These are phyloP conservation scores for Ceyx cyanopectus DNA, from an alignment of 2,113 vertebrate genomes.

Conservation along the genomic window DNA sequence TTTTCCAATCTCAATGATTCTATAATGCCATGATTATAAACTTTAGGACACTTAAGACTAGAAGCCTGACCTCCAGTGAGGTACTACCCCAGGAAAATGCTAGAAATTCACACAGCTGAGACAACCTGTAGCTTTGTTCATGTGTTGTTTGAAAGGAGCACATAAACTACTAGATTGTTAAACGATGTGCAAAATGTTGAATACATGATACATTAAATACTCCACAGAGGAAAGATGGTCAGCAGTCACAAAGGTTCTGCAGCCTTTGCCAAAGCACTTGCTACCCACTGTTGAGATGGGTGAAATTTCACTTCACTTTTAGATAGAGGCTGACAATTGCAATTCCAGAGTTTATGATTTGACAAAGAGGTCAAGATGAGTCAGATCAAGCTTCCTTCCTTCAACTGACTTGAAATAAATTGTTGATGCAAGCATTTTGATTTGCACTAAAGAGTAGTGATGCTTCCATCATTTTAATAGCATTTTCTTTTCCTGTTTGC, in stretches of 20 bases:
- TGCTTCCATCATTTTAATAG: neutral
- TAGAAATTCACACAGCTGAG: neutral
- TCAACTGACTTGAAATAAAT: neutral
- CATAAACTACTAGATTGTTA: neutral
- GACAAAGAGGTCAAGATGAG: neutral
- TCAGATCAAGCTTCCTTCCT: neutral
- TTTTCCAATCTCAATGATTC: neutral
- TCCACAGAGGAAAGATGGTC: neutral
- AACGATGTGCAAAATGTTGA: neutral
- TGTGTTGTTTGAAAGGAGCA: neutral
- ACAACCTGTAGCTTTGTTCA: neutral
- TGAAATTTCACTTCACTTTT: neutral
- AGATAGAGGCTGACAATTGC: neutral
- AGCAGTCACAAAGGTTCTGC: neutral
- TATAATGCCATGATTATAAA: neutral
- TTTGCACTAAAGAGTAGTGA: neutral
- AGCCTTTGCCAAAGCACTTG: neutral
- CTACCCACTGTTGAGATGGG: neutral
- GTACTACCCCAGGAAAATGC: neutral
- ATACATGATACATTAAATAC: neutral
- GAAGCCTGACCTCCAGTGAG: neutral
- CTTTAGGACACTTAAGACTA: neutral
- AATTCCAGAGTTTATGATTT: neutral
- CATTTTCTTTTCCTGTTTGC: neutral
- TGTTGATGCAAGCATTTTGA: constrained; percentile 2